Percentiles rank a stretch among this genome's conserved stretches.
phyloP scores from a whole-genome alignment of 2,797 vertebrate genomes.

The Pseudocheirus occidentalis region DNA sequence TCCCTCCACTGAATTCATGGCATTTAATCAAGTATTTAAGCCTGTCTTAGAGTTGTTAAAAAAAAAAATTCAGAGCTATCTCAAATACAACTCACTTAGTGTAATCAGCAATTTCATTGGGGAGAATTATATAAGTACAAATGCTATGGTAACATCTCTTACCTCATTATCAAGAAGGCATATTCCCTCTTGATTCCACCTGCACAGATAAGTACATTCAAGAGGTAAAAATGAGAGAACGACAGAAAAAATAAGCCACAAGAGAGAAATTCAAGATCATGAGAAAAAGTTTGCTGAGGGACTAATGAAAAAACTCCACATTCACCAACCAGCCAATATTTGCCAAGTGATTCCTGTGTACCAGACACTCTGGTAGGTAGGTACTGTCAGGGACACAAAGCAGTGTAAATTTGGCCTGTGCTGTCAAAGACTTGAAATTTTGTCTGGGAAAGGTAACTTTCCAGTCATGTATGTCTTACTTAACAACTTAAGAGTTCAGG shows the following conservation, averaged over 20 bases:
- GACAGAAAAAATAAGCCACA: background rate
- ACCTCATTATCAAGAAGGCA: background rate
- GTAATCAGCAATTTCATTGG: background rate
- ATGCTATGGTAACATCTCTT: background rate
- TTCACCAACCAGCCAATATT: slow-evolving; percentile 11
- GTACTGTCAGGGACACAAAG: background rate
- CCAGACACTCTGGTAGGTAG: background rate
- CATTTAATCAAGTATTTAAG: background rate
- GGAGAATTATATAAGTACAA: background rate
- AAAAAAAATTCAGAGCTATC: background rate
- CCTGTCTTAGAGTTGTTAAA: background rate
- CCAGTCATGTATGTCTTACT: background rate
- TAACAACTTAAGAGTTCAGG: background rate
- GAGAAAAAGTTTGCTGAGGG: background rate
- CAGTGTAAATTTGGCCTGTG: background rate
- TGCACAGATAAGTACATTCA: slow-evolving; percentile 3
- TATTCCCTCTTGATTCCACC: background rate
- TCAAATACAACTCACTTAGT: background rate
- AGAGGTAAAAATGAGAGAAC: background rate
- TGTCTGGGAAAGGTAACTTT: background rate
- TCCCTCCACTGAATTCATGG: background rate
- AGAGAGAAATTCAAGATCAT: background rate
- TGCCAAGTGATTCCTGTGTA: background rate
- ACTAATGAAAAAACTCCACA: background rate
- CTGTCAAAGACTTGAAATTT: background rate